These are phyloP conservation scores for Oscheius sp. DNA, from an alignment of 1,140 invertebrate species.

Conservation along the genomic window DNA sequence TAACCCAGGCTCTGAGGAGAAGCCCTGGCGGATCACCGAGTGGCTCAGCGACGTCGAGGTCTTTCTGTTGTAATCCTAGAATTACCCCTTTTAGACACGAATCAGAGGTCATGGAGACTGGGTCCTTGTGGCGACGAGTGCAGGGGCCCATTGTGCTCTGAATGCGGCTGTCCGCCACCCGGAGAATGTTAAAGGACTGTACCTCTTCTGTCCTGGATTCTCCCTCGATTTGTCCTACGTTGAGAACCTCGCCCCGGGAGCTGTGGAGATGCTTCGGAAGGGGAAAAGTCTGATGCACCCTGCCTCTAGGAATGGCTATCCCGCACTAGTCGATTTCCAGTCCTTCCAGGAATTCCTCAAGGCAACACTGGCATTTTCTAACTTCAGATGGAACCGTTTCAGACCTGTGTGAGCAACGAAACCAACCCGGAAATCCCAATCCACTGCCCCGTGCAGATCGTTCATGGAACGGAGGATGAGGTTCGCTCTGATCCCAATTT, in stretches of 20 bases:
- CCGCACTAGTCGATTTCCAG: not conserved
- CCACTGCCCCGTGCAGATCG: constrained; percentile 2
- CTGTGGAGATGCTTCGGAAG: not conserved
- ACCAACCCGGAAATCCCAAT: not conserved
- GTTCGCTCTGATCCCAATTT: not conserved
- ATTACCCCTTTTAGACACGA: not conserved
- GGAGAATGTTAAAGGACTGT: constrained; percentile 8
- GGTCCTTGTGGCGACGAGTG: constrained; percentile 12
- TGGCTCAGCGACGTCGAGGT: not conserved
- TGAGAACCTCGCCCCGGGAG: constrained; percentile 7
- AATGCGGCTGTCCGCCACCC: not conserved
- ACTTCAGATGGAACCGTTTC: not conserved
- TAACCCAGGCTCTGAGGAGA: not conserved
- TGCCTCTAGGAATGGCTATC: constrained; percentile 1
- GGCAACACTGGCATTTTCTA: not conserved
- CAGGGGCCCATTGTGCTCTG: not conserved
- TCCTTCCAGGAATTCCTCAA: not conserved
- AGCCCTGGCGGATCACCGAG: not conserved
- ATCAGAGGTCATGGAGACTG: not conserved
- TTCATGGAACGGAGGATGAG: constrained; percentile 15
- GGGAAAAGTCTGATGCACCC: constrained; percentile 12
- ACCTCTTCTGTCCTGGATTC: constrained; percentile 9
- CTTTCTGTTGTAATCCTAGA: not conserved
- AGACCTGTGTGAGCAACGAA: constrained; percentile 14
- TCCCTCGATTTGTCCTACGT: constrained; percentile 2